Evolutionary conservation across 1,140 invertebrate species (phyloP).

Genomic region (Notospermus geniculatus): DNA sequence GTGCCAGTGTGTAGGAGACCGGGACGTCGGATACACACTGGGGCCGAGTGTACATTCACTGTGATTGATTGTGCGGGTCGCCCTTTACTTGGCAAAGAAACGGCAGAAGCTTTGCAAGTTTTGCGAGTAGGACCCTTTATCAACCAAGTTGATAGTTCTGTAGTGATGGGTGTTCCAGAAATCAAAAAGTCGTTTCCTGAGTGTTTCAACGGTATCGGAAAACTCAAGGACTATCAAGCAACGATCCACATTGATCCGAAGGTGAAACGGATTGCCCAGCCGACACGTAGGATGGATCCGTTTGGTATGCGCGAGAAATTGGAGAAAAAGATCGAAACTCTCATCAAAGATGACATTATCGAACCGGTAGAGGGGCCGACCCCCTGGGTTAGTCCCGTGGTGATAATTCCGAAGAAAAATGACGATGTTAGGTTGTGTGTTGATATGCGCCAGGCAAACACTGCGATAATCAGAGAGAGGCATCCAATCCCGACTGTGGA

Average conservation of each 20-base stretch:
- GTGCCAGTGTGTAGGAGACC: too few relatives aligned
- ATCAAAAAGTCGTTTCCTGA: slow-evolving; percentile 12
- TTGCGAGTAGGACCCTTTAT: neutral
- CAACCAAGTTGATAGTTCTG: neutral
- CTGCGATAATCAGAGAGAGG: slow-evolving; percentile 28
- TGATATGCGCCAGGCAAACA: slow-evolving; percentile 33
- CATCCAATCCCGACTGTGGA: slow-evolving; percentile 33
- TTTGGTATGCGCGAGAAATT: slow-evolving; percentile 1
- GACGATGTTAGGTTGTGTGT: slow-evolving; percentile 12
- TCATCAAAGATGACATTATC: neutral
- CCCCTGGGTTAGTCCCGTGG: neutral
- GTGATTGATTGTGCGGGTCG: slow-evolving; percentile 8
- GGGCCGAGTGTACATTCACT: too few relatives aligned
- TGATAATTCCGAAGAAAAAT: slow-evolving; percentile 2
- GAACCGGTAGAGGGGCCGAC: neutral
- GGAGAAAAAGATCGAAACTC: neutral
- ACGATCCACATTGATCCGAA: slow-evolving; percentile 24
- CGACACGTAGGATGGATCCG: neutral
- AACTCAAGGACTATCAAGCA: slow-evolving; percentile 24
- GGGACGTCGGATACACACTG: too few relatives aligned
- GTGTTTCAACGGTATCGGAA: slow-evolving; percentile 23
- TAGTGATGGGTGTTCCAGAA: neutral
- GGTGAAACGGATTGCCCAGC: slow-evolving; percentile 19
- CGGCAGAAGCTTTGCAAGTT: slow-evolving; percentile 14
- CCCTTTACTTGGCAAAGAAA: slow-evolving; percentile 8